Evolutionary conservation across 2,888 invertebrate species (phyloP).

Genomic region (Cecidostiba fungosa): DNA sequence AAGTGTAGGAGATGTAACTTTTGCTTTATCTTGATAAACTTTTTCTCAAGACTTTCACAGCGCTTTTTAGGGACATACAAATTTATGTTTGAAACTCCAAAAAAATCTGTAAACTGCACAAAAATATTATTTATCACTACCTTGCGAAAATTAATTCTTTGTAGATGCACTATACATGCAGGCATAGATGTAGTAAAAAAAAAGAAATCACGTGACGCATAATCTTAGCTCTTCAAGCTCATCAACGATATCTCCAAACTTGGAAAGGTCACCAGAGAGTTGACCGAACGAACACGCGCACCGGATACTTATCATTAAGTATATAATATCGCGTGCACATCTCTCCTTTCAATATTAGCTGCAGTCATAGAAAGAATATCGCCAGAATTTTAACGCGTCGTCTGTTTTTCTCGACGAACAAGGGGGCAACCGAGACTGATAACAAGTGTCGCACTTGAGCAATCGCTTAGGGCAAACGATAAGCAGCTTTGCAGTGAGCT

Average conservation of each 20-base stretch:
- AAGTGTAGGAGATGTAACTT: neutral
- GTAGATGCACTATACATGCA: too few relatives aligned
- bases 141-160: too few relatives aligned
- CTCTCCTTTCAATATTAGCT: neutral
- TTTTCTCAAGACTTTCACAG: neutral
- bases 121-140: neutral
- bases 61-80: neutral
- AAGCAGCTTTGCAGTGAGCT: constrained; percentile 44
- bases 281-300: neutral
- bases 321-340: neutral
- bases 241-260: neutral
- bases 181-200: neutral
- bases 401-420: neutral
- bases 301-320: neutral
- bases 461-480: constrained; percentile 25
- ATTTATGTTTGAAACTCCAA: neutral
- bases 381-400: neutral
- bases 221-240: neutral
- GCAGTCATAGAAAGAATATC: neutral
- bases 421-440: neutral
- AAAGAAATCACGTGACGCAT: neutral
- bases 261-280: neutral
- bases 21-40: neutral
- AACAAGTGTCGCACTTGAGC: constrained; percentile 39
- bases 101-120: neutral